Evolutionary conservation across 2,888 invertebrate species (phyloP).

Genomic region (Nomada hirtipes): DNA sequence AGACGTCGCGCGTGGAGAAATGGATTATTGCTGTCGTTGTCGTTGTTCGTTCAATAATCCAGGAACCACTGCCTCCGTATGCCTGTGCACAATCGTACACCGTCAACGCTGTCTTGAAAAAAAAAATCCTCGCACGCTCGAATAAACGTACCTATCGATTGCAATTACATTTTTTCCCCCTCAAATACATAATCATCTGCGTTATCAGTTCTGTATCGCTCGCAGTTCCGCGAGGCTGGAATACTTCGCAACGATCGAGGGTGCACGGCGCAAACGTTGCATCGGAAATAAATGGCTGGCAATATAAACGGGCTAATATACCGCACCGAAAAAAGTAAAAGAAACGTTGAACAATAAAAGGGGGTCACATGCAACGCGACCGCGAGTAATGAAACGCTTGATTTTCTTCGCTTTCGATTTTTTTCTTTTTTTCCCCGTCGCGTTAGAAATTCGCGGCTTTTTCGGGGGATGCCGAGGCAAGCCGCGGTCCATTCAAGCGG

Average conservation of each 20-base stretch:
- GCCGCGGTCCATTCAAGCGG: conserved; percentile 20
- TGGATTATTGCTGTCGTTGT: conserved; percentile 18
- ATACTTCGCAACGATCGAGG: not conserved
- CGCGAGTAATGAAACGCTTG: conserved; percentile 1
- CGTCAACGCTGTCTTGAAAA: too few relatives aligned
- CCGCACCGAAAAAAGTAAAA: too few relatives aligned
- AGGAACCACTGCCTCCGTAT: conserved; percentile 7
- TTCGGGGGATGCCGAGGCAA: not conserved
- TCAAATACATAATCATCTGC: not conserved
- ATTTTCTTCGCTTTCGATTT: conserved; percentile 41
- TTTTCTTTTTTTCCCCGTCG: not conserved
- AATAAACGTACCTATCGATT: conserved; percentile 6
- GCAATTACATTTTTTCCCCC: conserved; percentile 6
- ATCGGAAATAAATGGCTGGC: too few relatives aligned
- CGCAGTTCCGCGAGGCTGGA: too few relatives aligned
- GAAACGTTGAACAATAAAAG: not conserved
- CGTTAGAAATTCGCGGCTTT: conserved; percentile 33
- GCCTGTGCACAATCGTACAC: not conserved
- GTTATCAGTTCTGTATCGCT: not conserved
- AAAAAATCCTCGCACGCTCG: conserved; percentile 32
- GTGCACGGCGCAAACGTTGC: too few relatives aligned
- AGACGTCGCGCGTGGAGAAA: conserved; percentile 29
- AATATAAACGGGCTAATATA: too few relatives aligned
- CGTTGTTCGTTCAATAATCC: conserved; percentile 7
- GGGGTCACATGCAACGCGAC: not conserved